Evolutionary conservation across 1,140 invertebrate genomes (phyloP).

Genomic region (Eubasilissa regina): DNA sequence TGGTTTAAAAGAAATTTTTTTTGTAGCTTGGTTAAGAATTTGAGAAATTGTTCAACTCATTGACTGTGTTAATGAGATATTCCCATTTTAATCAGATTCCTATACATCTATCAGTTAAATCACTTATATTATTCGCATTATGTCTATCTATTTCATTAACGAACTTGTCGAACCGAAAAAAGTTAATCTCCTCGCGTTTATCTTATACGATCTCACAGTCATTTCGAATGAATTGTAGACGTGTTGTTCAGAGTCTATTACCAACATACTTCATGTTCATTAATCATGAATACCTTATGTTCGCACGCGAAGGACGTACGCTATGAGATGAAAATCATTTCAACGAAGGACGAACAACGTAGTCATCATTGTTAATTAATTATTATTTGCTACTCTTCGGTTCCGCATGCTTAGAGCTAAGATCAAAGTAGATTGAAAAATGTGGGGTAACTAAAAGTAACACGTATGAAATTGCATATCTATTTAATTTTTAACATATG

Average conservation of each 20-base stretch:
- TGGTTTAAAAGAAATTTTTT: no score
- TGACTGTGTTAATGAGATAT: no score
- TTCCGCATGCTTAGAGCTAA: conserved; percentile 28
- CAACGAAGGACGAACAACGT: conserved; percentile 19
- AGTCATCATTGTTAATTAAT: conserved; percentile 35
- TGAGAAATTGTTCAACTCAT: no score
- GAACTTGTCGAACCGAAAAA: not conserved
- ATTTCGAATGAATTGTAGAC: conserved; percentile 15
- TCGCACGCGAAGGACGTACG: conserved; percentile 24
- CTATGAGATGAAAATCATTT: conserved; percentile 17
- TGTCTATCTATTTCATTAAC: not conserved
- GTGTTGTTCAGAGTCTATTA: conserved; percentile 8
- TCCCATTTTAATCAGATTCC: no score
- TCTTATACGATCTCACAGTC: not conserved
- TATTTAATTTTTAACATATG: no score
- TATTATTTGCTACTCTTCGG: conserved; percentile 15
- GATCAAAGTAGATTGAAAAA: conserved; percentile 7
- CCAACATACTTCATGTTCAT: conserved; percentile 12
- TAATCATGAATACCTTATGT: conserved; percentile 21
- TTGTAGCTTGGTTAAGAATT: no score
- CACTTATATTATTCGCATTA: no score
- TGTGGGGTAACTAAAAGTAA: not conserved
- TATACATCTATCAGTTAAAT: no score
- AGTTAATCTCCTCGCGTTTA: not conserved
- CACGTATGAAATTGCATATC: no score